These are phyloP conservation scores for Chloroceryle inda DNA, from an alignment of 2,797 vertebrate species.

Conservation along the genomic window DNA sequence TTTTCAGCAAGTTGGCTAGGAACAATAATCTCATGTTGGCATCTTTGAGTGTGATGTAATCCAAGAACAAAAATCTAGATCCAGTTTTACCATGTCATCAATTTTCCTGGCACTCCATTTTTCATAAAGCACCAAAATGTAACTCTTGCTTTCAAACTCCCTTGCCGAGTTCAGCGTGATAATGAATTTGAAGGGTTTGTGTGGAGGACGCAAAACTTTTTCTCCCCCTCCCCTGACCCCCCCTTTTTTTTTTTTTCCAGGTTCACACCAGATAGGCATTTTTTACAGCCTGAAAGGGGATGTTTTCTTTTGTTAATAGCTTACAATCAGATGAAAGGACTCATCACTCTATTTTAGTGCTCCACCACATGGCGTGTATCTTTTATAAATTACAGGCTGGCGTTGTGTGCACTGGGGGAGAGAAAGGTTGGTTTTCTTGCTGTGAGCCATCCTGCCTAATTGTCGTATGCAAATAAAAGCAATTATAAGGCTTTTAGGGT, in stretches of 20 bases:
- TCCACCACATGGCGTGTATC: conserved; percentile 87
- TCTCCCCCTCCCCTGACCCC: rapidly evolving
- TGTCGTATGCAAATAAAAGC: conserved; percentile 99
- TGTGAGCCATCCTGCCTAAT: conserved; percentile 99
- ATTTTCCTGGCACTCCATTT: conserved; percentile 72
- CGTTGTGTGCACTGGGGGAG: conserved; percentile 88
- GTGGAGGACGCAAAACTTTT: conserved; percentile 72
- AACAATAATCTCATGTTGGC: conserved; percentile 59
- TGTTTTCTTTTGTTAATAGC: conserved; percentile 90
- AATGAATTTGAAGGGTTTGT: conserved; percentile 78
- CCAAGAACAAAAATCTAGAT: conserved; percentile 35
- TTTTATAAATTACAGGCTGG: conserved; percentile 90
- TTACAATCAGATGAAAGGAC: conserved; percentile 89
- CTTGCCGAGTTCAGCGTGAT: conserved; percentile 71
- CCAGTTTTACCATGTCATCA: conserved; percentile 62
- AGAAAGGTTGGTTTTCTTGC: conserved; percentile 95
- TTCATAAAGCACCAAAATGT: conserved; percentile 75
- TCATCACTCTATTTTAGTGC: conserved; percentile 86
- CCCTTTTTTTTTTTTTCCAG: conserved; percentile 53
- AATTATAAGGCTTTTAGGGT: conserved; percentile 99
- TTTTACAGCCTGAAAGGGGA: conserved; percentile 86
- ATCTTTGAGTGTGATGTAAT: conserved; percentile 37
- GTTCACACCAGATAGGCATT: conserved; percentile 86
- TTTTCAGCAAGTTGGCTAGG: conserved; percentile 41
- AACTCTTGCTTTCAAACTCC: conserved; percentile 80